Evolutionary conservation across 2,113 vertebrate genomes (phyloP), one percentile per base, ranked within the genome.

Genomic region (Rhinoptilus africanus): DNA sequence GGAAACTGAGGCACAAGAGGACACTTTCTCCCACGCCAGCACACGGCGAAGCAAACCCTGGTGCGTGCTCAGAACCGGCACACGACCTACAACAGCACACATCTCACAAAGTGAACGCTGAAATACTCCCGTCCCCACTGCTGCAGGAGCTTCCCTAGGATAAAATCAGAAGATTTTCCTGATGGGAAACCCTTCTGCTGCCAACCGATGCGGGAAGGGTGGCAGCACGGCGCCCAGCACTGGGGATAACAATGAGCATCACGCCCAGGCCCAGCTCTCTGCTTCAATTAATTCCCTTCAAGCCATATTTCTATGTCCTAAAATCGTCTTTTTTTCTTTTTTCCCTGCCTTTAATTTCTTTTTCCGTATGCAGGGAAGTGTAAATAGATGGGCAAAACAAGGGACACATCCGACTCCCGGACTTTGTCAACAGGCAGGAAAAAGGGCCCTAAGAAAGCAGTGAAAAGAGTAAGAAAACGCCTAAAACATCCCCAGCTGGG

Each of bases 41-140:
- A 0, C 4, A 4, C 1, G 2, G 35, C 15, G 53, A 57, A 57
- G 48, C 51, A 56, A 53, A 24, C 27, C 45, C 74, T 4, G 20
- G 54, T 6, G 45, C 15, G 5, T 0, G 0, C 26, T 41, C 32
- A 17, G 17, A 24, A 2, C 56, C 3, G 0, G 12, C 0, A 0
- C 13, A 12, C 1, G 8, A 74, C 14, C n/a, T 68, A 3, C 11
- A 59, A 3, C 80, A 66, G 80, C 53, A 34, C 63, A 60, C 12
- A 10, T 0, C 41, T 19, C 50, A 41, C 66, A 41, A 56, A 32
- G 20, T 14, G 48, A 83, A 14, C 50, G 13, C 30, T 43, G 43
- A 90, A 59, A 76, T 28, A 21, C 9, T 2, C 0, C 34, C 45
- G 57, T 21, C 14, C 26, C 7, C 57, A 21, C 18, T 3, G 2